phyloP scores from a whole-genome alignment of 2,888 invertebrate genomes.

The Ethmia dodecea region DNA sequence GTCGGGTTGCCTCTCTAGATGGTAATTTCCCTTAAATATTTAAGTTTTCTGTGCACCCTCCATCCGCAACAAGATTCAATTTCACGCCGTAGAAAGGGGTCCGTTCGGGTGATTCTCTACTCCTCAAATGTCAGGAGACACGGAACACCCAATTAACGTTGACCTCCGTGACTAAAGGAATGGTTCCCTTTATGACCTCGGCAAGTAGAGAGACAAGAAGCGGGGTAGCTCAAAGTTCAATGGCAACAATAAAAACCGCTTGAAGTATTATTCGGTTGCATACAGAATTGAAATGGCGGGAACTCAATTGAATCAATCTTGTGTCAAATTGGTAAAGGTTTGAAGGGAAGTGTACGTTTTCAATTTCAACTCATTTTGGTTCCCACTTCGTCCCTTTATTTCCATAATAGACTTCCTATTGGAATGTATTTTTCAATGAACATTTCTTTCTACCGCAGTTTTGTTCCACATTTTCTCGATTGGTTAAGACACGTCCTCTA shows the following conservation, averaged over 20 bases:
- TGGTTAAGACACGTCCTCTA: too few relatives aligned
- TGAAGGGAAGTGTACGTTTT: conserved; percentile 40
- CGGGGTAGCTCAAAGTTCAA: conserved; percentile 37
- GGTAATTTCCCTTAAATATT: conserved; percentile 73
- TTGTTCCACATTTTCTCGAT: too few relatives aligned
- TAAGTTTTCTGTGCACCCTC: conserved; percentile 70
- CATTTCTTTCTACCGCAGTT: too few relatives aligned
- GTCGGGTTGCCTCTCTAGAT: conserved; percentile 53
- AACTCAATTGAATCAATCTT: conserved; percentile 70
- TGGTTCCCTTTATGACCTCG: conserved; percentile 26
- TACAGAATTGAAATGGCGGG: conserved; percentile 55
- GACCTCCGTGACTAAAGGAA: conserved; percentile 42
- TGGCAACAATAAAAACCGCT: conserved; percentile 49
- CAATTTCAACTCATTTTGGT: conserved; percentile 25
- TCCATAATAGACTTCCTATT: too few relatives aligned
- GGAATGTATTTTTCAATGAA: too few relatives aligned
- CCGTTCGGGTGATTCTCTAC: conserved; percentile 56
- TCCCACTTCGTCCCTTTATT: conserved; percentile 7
- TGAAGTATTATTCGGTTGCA: conserved; percentile 67
- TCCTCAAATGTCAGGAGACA: conserved; percentile 69
- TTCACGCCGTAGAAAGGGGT: conserved; percentile 73
- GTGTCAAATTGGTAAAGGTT: conserved; percentile 62
- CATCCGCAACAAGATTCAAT: conserved; percentile 75
- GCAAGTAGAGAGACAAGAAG: conserved; percentile 25
- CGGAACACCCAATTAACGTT: conserved; percentile 38